phyloP scores from a whole-genome alignment of 1,140 invertebrate genomes.

The Formica exsecta region DNA sequence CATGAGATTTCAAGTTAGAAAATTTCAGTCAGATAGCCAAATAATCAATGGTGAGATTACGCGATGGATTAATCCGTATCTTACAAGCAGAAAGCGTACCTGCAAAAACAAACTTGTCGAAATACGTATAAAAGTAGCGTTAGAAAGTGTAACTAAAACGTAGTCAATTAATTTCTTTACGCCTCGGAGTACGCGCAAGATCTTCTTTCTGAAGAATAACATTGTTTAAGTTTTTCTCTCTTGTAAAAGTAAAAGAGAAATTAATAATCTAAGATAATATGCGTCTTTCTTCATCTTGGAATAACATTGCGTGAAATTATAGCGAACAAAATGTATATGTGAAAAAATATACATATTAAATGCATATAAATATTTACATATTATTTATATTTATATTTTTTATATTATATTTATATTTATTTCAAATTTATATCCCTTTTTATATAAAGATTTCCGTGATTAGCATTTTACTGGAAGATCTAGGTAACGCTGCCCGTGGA shows the following conservation, averaged over 20 bases:
- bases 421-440: not conserved
- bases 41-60: slow-evolving; percentile 20
- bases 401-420: too few species aligned
- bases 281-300: not conserved
- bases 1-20: not conserved
- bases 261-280: not conserved
- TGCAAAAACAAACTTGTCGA: slow-evolving; percentile 28
- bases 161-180: slow-evolving; percentile 21
- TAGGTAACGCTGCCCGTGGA: slow-evolving; percentile 8
- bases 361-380: too few species aligned
- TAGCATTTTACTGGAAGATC: slow-evolving; percentile 9
- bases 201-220: not conserved
- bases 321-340: too few species aligned
- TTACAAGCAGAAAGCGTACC: slow-evolving; percentile 38
- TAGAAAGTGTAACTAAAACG: slow-evolving; percentile 53
- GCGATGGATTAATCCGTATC: not conserved
- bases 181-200: not conserved
- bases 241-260: not conserved
- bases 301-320: too few species aligned
- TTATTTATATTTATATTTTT: too few species aligned
- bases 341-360: too few species aligned
- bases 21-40: not conserved
- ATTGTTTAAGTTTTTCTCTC: not conserved
- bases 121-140: not conserved
- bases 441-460: not conserved